These are phyloP conservation scores for Gasterosteus aculeatus DNA, from an alignment of 2,113 vertebrate species.

Conservation along the genomic window DNA sequence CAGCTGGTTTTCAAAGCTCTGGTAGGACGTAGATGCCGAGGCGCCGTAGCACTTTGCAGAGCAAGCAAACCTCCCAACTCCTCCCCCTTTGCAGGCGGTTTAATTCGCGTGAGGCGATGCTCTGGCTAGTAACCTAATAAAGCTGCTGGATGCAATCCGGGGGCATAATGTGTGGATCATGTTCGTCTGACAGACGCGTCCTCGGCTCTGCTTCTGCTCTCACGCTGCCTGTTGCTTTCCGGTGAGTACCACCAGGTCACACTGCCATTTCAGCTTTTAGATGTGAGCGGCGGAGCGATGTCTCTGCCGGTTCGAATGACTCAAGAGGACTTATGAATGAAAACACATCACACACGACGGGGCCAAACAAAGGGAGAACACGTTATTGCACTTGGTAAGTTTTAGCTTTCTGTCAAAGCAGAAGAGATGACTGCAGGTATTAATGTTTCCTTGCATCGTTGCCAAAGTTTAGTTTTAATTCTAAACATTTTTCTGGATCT, in stretches of 20 bases:
- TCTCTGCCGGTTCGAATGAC: conserved; percentile 41
- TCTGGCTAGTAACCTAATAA: conserved; percentile 69
- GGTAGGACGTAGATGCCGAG: conserved; percentile 39
- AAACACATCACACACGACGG: conserved; percentile 36
- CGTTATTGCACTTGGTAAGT: conserved; percentile 64
- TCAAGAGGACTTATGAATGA: conserved; percentile 61
- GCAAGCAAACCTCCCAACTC: conserved; percentile 43
- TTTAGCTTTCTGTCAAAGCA: conserved; percentile 2
- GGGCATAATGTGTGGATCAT: conserved; percentile 66
- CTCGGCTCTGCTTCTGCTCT: conserved; percentile 41
- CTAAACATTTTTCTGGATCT: background rate
- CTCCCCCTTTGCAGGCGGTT: conserved; percentile 57
- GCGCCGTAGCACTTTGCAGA: conserved; percentile 19
- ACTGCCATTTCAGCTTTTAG: conserved; percentile 30
- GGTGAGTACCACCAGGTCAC: conserved; percentile 66
- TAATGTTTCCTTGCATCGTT: background rate
- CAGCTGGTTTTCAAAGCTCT: conserved; percentile 4
- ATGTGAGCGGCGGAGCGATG: conserved; percentile 35
- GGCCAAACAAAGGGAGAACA: conserved; percentile 45
- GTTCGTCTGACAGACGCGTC: conserved; percentile 61
- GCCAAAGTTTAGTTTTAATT: background rate
- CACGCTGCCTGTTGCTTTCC: conserved; percentile 50
- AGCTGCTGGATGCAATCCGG: conserved; percentile 67
- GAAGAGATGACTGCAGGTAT: background rate
- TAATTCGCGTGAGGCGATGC: conserved; percentile 69